Conservation (phyloP, 64 coral and sea anemone genomes). For the Montipora sp. region DNA sequence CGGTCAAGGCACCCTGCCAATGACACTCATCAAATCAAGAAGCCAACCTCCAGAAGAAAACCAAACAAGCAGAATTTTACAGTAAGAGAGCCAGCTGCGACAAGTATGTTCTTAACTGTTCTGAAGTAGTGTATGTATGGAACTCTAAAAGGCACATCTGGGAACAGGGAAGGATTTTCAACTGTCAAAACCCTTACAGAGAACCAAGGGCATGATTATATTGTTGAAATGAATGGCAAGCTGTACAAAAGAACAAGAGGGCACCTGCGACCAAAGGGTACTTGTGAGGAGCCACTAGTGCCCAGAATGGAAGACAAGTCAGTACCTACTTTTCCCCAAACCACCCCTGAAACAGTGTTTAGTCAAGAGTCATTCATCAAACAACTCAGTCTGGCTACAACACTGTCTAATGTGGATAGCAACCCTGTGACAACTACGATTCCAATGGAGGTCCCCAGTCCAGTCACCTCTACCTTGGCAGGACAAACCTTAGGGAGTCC, state of each 20-base stretch:
- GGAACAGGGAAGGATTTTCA: constrained; percentile 41
- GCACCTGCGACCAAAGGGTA: not conserved
- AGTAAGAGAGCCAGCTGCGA: no score
- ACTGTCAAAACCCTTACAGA: not conserved
- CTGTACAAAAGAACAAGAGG: constrained; percentile 58
- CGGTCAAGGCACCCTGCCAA: constrained; percentile 39
- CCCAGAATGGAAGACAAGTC: no score
- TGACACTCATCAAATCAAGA: not conserved
- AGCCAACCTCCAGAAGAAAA: constrained; percentile 22
- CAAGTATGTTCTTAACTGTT: not conserved
- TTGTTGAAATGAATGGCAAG: constrained; percentile 57
- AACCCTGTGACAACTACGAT: not conserved
- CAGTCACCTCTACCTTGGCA: no score
- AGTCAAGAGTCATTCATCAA: no score
- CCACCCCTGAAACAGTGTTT: no score
- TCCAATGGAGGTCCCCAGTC: no score
- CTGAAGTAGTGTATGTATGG: constrained; percentile 40
- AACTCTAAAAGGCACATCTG: constrained; percentile 57
- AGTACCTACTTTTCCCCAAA: no score
- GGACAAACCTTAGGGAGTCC: not conserved
- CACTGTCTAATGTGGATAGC: not conserved
- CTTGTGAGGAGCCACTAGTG: no score
- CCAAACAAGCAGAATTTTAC: constrained; percentile 29
- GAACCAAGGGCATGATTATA: constrained; percentile 55
- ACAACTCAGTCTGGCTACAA: no score